These are phyloP conservation scores for Calliphora vomitoria DNA, from an alignment of 2,888 invertebrate species.

Conservation along the genomic window DNA sequence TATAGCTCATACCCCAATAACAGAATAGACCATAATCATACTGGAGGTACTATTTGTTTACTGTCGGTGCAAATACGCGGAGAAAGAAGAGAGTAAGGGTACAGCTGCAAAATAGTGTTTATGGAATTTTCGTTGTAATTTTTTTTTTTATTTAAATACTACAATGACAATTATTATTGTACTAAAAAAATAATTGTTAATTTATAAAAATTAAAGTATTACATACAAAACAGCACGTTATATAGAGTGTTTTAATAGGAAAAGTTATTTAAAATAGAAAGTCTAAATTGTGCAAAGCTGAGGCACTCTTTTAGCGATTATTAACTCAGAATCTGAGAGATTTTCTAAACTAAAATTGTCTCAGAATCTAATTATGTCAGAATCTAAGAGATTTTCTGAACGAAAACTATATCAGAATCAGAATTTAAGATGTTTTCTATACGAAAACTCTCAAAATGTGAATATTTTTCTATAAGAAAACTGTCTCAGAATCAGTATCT, in stretches of 20 bases:
- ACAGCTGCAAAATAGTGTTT: not conserved
- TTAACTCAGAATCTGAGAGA: too few species aligned
- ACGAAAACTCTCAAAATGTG: too few species aligned
- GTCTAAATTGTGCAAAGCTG: too few species aligned
- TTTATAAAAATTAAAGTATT: not conserved
- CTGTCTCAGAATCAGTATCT: too few species aligned
- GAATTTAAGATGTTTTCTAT: too few species aligned
- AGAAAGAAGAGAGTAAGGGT: not conserved
- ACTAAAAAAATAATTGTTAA: not conserved
- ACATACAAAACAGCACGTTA: not conserved
- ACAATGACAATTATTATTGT: conserved; percentile 7
- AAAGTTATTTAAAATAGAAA: not conserved
- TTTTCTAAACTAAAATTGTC: too few species aligned
- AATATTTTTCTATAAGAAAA: too few species aligned
- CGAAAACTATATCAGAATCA: too few species aligned
- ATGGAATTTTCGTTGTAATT: not conserved
- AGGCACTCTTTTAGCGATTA: too few species aligned
- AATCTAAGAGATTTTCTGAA: too few species aligned
- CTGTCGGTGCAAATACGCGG: too few species aligned
- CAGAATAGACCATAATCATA: not conserved
- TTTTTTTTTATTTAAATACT: not conserved
- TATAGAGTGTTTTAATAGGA: conserved; percentile 2
- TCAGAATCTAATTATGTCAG: too few species aligned
- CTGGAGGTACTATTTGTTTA: not conserved
- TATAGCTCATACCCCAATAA: not conserved